Percentiles rank a stretch among this genome's conserved stretches.
Evolutionary conservation across 2,113 vertebrate species (phyloP).

Genomic region (Donacobius atricapilla): DNA sequence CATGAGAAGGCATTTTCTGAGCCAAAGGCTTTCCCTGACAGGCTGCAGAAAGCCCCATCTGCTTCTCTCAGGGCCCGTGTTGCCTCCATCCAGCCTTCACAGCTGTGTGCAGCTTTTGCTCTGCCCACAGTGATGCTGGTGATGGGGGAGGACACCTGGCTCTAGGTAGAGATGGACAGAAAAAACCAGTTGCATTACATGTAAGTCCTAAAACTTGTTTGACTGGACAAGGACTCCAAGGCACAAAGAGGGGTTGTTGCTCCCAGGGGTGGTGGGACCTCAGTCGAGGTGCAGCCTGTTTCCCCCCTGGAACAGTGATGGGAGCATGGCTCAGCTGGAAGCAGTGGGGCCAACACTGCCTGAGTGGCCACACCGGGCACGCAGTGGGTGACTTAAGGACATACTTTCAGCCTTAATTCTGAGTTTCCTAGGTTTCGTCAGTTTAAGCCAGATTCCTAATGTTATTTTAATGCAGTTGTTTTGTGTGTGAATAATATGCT

Average conservation of each 20-base stretch:
- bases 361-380: not conserved
- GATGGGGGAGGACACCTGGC: not conserved
- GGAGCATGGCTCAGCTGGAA: not conserved
- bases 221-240: not conserved
- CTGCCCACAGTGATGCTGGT: not conserved
- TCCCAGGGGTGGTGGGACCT: accelerated
- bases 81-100: not conserved
- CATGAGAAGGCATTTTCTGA: not conserved
- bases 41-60: not conserved
- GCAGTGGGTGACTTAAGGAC: conserved; percentile 71
- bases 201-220: not conserved
- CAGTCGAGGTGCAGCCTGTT: accelerated
- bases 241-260: not conserved
- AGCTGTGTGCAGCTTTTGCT: not conserved
- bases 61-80: accelerated
- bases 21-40: not conserved
- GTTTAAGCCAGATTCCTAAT: conserved; percentile 73
- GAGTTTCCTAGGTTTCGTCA: conserved; percentile 72
- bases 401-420: conserved; percentile 60
- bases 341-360: not conserved
- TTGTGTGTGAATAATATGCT: conserved; percentile 76
- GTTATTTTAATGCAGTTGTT: conserved; percentile 79
- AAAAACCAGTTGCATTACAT: not conserved
- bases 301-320: not conserved
- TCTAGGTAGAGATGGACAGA: not conserved